These are phyloP conservation scores for Pseudomyrmex sp. DNA, from an alignment of 1,140 invertebrate genomes.

Conservation along the genomic window DNA sequence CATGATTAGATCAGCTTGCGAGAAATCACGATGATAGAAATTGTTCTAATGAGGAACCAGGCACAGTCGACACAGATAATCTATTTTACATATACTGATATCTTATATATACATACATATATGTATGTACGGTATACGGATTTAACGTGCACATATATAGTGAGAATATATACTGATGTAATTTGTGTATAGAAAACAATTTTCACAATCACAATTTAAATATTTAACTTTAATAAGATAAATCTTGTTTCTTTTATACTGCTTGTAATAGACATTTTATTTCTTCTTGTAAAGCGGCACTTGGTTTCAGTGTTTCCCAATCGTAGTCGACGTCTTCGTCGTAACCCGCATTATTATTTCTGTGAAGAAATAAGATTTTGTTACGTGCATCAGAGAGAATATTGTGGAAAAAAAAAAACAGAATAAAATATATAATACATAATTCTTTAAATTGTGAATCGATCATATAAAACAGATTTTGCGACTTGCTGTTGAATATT, in stretches of 20 bases:
- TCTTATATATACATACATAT: too few species aligned
- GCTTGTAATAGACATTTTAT: constrained; percentile 79
- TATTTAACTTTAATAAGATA: background rate
- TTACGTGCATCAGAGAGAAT: constrained; percentile 5
- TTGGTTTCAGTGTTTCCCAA: constrained; percentile 78
- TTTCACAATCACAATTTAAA: background rate
- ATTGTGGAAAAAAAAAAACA: constrained; percentile 5
- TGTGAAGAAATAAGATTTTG: constrained; percentile 60
- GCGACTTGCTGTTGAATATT: background rate
- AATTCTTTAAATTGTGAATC: background rate
- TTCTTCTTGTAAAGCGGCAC: constrained; percentile 81
- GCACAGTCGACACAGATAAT: background rate
- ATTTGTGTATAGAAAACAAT: constrained; percentile 7
- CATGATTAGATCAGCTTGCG: background rate
- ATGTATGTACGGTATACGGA: too few species aligned
- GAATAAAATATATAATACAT: background rate
- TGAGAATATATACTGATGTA: constrained; percentile 2
- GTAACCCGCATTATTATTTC: constrained; percentile 68
- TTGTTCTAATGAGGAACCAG: background rate
- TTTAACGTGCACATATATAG: too few species aligned
- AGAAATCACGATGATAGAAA: background rate
- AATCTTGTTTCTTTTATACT: constrained; percentile 44
- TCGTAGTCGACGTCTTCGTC: constrained; percentile 77
- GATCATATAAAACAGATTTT: constrained; percentile 8
- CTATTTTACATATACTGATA: too few species aligned